Evolutionary conservation across 2,888 invertebrate species (phyloP), one percentile per base, ranked within the genome.

Genomic region (Crocallis elinguaria): DNA sequence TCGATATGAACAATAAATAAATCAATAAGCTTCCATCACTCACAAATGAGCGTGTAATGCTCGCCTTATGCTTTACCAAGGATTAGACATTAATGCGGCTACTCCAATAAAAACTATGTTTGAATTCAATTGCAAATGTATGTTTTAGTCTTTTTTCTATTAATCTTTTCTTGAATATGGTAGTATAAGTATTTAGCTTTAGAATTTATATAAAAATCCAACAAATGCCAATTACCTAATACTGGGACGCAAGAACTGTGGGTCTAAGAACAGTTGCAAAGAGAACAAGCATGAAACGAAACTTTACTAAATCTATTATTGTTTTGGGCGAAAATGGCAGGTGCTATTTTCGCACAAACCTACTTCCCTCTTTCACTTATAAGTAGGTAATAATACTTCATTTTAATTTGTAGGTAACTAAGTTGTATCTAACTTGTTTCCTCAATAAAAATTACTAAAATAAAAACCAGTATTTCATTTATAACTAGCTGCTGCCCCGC

Each of bases 401-500:
- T n/a, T 49, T 48, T 49, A 27, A 41, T 39, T 42, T 49, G n/a
- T n/a, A n/a, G n/a, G n/a, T n/a, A 43, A 43, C 42, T 21, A 43
- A 50, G 37, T 14, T 38, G 38, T 38, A 25, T 11, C 8, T 38
- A 46, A 21, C 38, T 48, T 25, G 42, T 43, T 37, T 50, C 43
- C 14, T 30, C 12, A 50, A 36, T 50, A 50, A 43, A 43, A 49
- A 12, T 29, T 29, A 5, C 36, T 11, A n/a, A 35, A 19, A 35
- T 17, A 35, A 1, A 5, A 6, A 14, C 1, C 8, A 7, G 13
- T 16, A n/a, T n/a, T n/a, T n/a, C n/a, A n/a, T n/a, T n/a, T n/a
- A n/a, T n/a, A n/a, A n/a, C n/a, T n/a, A n/a, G n/a, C n/a, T n/a
- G n/a, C n/a, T n/a, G n/a, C n/a, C n/a, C n/a, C n/a, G n/a, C n/a